phyloP scores from a whole-genome alignment of 2,113 vertebrate species.

The Nothobranchius furzeri region DNA sequence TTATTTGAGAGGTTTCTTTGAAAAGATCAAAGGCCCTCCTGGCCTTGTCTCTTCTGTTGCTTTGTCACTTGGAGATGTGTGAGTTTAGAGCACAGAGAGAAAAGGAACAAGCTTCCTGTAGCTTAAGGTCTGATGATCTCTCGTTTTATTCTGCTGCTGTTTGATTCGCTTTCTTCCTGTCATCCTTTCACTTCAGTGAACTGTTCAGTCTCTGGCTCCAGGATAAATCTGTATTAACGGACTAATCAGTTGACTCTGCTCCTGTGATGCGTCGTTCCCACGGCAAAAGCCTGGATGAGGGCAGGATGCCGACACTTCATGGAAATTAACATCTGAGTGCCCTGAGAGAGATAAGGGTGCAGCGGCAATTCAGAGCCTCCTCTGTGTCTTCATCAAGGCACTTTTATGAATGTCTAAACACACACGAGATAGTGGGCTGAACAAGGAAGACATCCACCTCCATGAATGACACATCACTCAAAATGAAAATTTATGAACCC shows the following conservation, averaged over 20 bases:
- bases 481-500: neutral
- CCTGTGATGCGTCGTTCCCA: constrained; percentile 30
- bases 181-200: constrained; percentile 17
- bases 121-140: constrained; percentile 9
- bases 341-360: constrained; percentile 47
- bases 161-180: constrained; percentile 22
- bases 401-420: constrained; percentile 26
- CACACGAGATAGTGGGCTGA: constrained; percentile 15
- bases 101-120: constrained; percentile 6
- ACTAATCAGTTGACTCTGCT: constrained; percentile 19
- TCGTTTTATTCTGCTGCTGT: constrained; percentile 5
- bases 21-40: constrained; percentile 21
- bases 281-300: constrained; percentile 54
- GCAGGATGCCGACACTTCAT: constrained; percentile 38
- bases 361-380: constrained; percentile 48
- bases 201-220: constrained; percentile 21
- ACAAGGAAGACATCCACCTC: constrained; percentile 31
- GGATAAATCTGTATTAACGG: constrained; percentile 26
- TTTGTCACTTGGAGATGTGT: constrained; percentile 19
- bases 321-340: constrained; percentile 56
- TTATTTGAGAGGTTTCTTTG: constrained; percentile 20
- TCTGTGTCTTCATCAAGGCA: constrained; percentile 41
- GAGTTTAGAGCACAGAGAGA: neutral
- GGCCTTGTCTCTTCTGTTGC: constrained; percentile 20
- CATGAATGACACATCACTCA: constrained; percentile 46